Conservation (phyloP, 1,140 invertebrate species). For the Drosophila nikananu region DNA sequence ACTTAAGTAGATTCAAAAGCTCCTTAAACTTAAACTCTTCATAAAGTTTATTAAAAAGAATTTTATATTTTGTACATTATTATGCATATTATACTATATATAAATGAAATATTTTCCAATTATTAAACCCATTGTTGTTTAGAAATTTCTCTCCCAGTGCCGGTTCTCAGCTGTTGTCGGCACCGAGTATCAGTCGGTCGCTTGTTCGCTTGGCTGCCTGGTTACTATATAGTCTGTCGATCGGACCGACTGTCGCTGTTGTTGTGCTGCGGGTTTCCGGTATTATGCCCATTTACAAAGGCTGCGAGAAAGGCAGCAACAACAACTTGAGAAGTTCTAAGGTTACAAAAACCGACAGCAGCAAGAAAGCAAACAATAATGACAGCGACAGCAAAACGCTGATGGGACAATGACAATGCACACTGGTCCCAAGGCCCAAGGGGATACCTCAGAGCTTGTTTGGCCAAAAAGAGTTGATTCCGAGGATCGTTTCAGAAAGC, state of each 20-base stretch:
- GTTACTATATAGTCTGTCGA: constrained; percentile 48
- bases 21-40: neutral
- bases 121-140: neutral
- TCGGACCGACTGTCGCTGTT: constrained; percentile 26
- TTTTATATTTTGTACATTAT: too few relatives aligned
- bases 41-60: neutral
- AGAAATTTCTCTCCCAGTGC: constrained; percentile 11
- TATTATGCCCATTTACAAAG: constrained; percentile 81
- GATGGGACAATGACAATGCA: constrained; percentile 50
- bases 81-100: too few relatives aligned
- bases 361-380: constrained; percentile 75
- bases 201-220: constrained; percentile 42
- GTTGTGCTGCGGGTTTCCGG: constrained; percentile 74
- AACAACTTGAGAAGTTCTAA: constrained; percentile 77
- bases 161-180: constrained; percentile 55
- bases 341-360: constrained; percentile 69
- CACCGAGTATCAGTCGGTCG: constrained; percentile 48
- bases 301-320: constrained; percentile 65
- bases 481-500: constrained; percentile 9
- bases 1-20: accelerated
- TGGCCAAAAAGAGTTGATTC: constrained; percentile 13
- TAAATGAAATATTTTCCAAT: neutral
- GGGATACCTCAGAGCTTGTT: constrained; percentile 3
- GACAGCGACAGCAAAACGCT: constrained; percentile 64
- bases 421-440: constrained; percentile 20